Percentiles rank a stretch among this genome's conserved stretches.
Evolutionary conservation across 1,140 invertebrate genomes (phyloP).

Genomic region (Palaemon carinicauda): DNA sequence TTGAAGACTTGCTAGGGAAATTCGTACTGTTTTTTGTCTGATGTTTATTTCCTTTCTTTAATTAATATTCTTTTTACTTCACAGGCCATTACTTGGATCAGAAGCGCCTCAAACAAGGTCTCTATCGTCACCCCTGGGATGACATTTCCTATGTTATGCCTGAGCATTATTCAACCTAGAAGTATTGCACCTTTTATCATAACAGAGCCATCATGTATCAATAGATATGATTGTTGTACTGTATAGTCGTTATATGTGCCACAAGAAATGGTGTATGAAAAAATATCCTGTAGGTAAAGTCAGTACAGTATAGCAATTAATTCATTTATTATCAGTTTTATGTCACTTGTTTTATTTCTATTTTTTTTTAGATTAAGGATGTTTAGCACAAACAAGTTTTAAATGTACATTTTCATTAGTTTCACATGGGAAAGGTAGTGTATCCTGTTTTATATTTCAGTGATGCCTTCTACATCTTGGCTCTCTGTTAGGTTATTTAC

Average conservation of each 20-base stretch:
- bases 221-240: neutral
- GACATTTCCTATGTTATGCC: conserved; percentile 98
- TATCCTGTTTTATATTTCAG: neutral
- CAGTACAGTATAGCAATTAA: no score
- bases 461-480: no score
- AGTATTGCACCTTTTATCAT: neutral
- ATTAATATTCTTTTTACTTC: no score
- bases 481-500: neutral
- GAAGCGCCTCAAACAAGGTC: conserved; percentile 96
- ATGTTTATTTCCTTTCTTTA: conserved; percentile 53
- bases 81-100: conserved; percentile 97
- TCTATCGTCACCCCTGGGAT: conserved; percentile 99
- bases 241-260: neutral
- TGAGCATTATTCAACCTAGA: conserved; percentile 72
- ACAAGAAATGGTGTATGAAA: neutral
- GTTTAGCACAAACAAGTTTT: no score
- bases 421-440: no score
- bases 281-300: no score
- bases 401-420: no score
- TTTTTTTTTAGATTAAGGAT: no score
- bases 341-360: no score
- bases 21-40: neutral
- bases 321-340: no score
- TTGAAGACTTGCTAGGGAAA: neutral
- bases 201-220: neutral